Evolutionary conservation across 2,888 invertebrate species (phyloP).

Genomic region (Drosophila stalkeri): DNA sequence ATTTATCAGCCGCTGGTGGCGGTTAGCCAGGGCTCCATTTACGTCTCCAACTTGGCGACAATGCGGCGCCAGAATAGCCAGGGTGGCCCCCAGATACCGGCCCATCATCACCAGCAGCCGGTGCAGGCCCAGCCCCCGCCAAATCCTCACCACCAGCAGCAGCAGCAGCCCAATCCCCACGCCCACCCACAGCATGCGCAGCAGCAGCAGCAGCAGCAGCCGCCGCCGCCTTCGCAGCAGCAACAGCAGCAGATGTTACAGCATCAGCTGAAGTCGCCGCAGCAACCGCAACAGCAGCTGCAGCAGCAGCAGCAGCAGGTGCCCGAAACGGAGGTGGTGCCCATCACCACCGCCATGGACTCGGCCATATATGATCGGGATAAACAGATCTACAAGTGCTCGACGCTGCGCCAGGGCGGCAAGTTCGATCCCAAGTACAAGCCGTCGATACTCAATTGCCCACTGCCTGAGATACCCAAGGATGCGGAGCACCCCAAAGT

Average conservation of each 20-base stretch:
- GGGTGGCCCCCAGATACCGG: conserved; percentile 79
- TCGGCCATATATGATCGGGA: conserved; percentile 85
- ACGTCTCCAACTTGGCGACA: conserved; percentile 83
- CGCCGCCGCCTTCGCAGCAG: conserved; percentile 58
- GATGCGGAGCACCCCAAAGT: conserved; percentile 84
- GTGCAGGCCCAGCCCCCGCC: conserved; percentile 68
- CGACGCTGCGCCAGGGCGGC: conserved; percentile 85
- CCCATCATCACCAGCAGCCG: conserved; percentile 67
- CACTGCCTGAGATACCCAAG: conserved; percentile 85
- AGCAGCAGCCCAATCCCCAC: conserved; percentile 47
- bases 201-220: conserved; percentile 45
- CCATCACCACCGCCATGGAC: conserved; percentile 77
- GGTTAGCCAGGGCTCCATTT: conserved; percentile 82
- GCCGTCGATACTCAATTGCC: conserved; percentile 85
- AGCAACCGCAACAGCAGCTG: conserved; percentile 56
- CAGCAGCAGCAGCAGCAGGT: conserved; percentile 52
- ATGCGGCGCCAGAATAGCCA: conserved; percentile 84
- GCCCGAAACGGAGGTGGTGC: conserved; percentile 67
- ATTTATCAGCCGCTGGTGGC: conserved; percentile 84
- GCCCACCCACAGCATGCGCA: conserved; percentile 53
- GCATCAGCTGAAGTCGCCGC: conserved; percentile 63
- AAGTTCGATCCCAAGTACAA: conserved; percentile 85
- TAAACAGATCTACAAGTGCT: conserved; percentile 85
- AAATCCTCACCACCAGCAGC: conserved; percentile 64
- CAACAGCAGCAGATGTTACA: conserved; percentile 56